Base-by-base conservation (phyloP, 2,797 vertebrate genomes). In the Pangasius krempfi region DNA sequence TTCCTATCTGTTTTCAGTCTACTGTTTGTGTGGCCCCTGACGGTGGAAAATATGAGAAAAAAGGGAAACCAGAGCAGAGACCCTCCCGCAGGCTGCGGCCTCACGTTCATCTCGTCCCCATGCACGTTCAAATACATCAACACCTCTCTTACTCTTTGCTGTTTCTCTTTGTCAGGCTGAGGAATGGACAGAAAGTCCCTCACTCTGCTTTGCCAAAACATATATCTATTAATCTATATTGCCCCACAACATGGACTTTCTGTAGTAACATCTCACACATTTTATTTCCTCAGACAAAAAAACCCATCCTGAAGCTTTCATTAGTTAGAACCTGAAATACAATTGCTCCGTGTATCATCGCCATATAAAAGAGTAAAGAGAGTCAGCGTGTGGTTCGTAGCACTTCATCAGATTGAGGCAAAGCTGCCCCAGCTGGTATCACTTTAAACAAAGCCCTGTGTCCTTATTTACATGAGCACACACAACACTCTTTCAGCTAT, bases 401-500 rank as follows among this genome's bases (percentile, higher is more conserved):
- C 56, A 68, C 22, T 50, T 66, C 81, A 72, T 64, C 76, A 73
- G 76, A 60, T 56, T 62, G 25, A 78, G 40, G 20, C 58, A 70
- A 78, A 76, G 60, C 75, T 33, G 6, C 14, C 18, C 72, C 87
- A 88, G 73, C 88, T 91, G 88, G 68, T 30, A 88, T 89, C 54
- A 89, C 89, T 93, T 90, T 82, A 92, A 95, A 93, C 84, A 89
- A 70, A 92, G 92, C 88, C 72, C 72, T 90, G 87, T 90, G 88
- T 89, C 88, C 18, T 88, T 91, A 76, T 91, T 92, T 89, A 88
- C 82, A 89, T 87, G 91, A 56, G 6, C 90, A 89, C 88, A 83
- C 68, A 52, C 47, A 85, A 84, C 70, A 60, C 62, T 76, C 86
- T 44, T 72, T 84, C 88, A 86, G 84, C 83, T 93, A 52, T 75